Evolutionary conservation across 2,888 invertebrate species (phyloP), one percentile per base, ranked within the genome.

Genomic region (Hemistola chrysoprasaria): DNA sequence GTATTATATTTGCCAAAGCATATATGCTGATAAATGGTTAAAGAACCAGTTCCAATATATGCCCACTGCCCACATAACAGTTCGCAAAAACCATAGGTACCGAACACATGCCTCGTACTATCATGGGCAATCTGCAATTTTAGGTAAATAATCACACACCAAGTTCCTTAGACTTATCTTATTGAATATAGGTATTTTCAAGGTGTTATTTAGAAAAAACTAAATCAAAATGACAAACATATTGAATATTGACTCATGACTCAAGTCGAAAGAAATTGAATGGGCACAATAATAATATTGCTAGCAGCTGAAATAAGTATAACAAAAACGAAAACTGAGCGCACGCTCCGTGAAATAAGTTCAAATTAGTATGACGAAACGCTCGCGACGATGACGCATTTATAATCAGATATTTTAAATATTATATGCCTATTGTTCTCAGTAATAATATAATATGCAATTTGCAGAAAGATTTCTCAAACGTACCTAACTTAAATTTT

Each of bases 261-360:
- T 4, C 3, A 8, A 27, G 27, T 22, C 11, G 9, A 44, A 36
- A 32, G 10, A 38, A 35, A 41, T 44, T 40, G 36, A 47, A n/a
- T n/a, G n/a, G n/a, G n/a, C 42, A 37, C 20, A 11, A 38, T 43
- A 41, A 44, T 44, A 33, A 26, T 16, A 34, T 43, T 29, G 45
- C 39, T 40, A 28, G 34, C 34, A 32, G 25, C 24, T 35, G n/a
- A n/a, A n/a, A n/a, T n/a, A 24, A 33, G 40, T 35, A 8, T 31
- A 21, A 47, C 38, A 39, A 50, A 50, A 53, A 48, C 30, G 29
- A 31, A 46, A 49, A 52, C 53, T 37, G 53, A 42, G 56, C 40
- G 55, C 68, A 56, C 46, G 43, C 46, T 35, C 57, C 74, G 65
- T 68, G 65, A 71, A 74, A 69, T 72, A 47, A 56, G 51, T 52